Evolutionary conservation across 2,797 vertebrate genomes (phyloP), one percentile per base, ranked within the genome.

Genomic region (Gastrophryne carolinensis): DNA sequence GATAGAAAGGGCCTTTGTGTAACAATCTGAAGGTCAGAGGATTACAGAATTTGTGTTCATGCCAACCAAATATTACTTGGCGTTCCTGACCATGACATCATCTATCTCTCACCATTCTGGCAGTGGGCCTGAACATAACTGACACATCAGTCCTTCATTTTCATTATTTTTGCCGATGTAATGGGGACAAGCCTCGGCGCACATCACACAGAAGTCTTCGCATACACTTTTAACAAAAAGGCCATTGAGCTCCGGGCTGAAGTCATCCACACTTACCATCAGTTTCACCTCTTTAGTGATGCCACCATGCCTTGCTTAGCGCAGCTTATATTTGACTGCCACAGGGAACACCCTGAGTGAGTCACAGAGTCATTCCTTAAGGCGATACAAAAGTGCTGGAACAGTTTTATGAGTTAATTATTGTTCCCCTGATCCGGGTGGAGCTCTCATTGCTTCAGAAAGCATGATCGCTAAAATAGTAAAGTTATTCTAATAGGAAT

Each of bases 11-110:
- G 11, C 50, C 65, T 68, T 56, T 68, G 63, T 66, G 15, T 17
- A 26, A 15, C 23, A 47, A 56, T 56, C 34, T 11, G 50, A 29
- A 39, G 65, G 65, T 68, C 49, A 17, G 2, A 41, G 65, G 27
- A 39, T 30, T 54, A 34, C 65, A 54, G 47, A 19, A 53, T 39
- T n/a, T 68, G 65, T 50, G 37, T 34, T 53, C 50, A 68, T 68
- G 65, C 65, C 65, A 68, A 68, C 65, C 65, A 68, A 68, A 68
- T 68, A 56, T 68, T 54, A 68, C 56, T 68, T 68, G 37, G 23
- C 44, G 39, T 54, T 39, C 56, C 65, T 50, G 12, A 37, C 53
- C 32, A 56, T 68, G 50, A 68, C 50, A 56, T 68, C 65, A 68
- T 56, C n/a, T 68, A 66, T 12, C 15, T 68, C 50, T 12, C 24